A percentile compares a stretch with the other conserved stretches of the same genome.
These are phyloP conservation scores for Erannis defoliaria DNA, from an alignment of 2,888 invertebrate genomes.

Conservation along the genomic window DNA sequence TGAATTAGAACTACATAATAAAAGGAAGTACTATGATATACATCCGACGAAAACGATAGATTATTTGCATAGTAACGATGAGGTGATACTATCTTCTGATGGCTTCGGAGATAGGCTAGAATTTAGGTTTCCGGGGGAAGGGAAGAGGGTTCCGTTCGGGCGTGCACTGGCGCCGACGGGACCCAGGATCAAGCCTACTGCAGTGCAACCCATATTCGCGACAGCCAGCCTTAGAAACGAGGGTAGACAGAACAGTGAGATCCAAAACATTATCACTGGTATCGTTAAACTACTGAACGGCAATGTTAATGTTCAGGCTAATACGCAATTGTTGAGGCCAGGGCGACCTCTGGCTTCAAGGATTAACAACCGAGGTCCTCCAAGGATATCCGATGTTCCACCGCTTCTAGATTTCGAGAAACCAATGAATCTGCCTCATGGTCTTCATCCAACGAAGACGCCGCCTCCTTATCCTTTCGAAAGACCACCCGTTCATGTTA, in stretches of 20 bases:
- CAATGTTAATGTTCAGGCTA: slow-evolving; percentile 94
- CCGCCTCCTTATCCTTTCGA: slow-evolving; percentile 93
- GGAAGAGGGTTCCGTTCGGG: slow-evolving; percentile 90
- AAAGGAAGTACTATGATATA: slow-evolving; percentile 83
- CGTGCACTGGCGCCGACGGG: slow-evolving; percentile 88
- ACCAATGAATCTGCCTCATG: slow-evolving; percentile 77
- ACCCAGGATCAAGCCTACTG: slow-evolving; percentile 88
- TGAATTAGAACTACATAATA: slow-evolving; percentile 82
- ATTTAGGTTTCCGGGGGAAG: slow-evolving; percentile 91
- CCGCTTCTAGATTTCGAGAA: slow-evolving; percentile 89
- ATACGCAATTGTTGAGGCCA: slow-evolving; percentile 88
- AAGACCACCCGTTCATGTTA: slow-evolving; percentile 89
- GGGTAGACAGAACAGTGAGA: slow-evolving; percentile 87
- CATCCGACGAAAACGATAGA: slow-evolving; percentile 85
- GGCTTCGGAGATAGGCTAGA: slow-evolving; percentile 78
- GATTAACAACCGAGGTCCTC: slow-evolving; percentile 96
- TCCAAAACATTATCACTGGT: slow-evolving; percentile 96
- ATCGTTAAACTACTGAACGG: slow-evolving; percentile 95
- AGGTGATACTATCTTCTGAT: slow-evolving; percentile 71
- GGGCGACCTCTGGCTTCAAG: slow-evolving; percentile 90
- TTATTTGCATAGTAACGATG: slow-evolving; percentile 68
- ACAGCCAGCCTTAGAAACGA: slow-evolving; percentile 80
- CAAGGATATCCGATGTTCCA: slow-evolving; percentile 92
- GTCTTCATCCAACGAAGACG: slow-evolving; percentile 80
- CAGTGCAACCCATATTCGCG: slow-evolving; percentile 85